phyloP scores from a whole-genome alignment of 1,140 invertebrate species.

The Psilanteris sp. region DNA sequence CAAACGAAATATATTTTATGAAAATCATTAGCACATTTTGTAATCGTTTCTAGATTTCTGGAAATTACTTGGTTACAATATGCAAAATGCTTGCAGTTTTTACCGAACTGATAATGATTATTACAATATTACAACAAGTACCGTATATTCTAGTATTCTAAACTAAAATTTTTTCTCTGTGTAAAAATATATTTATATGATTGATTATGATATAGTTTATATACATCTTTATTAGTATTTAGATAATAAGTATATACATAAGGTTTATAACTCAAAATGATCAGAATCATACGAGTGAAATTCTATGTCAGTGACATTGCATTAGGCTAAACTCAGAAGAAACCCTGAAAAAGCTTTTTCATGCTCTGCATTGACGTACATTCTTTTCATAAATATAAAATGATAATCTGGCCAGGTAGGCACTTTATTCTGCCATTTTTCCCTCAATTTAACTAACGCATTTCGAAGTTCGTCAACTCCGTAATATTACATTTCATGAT shows the following conservation, averaged over 20 bases:
- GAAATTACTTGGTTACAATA: no score
- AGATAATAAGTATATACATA: constrained; percentile 22
- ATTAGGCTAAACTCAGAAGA: constrained; percentile 28
- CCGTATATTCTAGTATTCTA: no score
- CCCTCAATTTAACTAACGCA: constrained; percentile 30
- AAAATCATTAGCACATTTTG: no score
- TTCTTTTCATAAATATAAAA: constrained; percentile 55
- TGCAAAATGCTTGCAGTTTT: no score
- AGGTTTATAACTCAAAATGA: constrained; percentile 23
- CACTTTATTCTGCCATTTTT: constrained; percentile 41
- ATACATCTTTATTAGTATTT: no score
- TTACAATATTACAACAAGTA: no score
- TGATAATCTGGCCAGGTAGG: constrained; percentile 47
- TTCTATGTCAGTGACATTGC: constrained; percentile 17
- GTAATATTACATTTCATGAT: constrained; percentile 5
- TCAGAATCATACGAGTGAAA: constrained; percentile 18
- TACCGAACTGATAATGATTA: no score
- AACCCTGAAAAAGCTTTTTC: constrained; percentile 47
- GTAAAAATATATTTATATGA: no score
- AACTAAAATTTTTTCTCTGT: no score
- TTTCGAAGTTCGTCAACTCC: constrained; percentile 28
- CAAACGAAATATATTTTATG: no score
- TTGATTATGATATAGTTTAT: no score
- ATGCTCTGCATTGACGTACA: constrained; percentile 41
- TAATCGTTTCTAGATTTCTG: no score